These are phyloP conservation scores for Habrosyne pyritoides DNA, from an alignment of 2,888 invertebrate genomes.

Conservation along the genomic window DNA sequence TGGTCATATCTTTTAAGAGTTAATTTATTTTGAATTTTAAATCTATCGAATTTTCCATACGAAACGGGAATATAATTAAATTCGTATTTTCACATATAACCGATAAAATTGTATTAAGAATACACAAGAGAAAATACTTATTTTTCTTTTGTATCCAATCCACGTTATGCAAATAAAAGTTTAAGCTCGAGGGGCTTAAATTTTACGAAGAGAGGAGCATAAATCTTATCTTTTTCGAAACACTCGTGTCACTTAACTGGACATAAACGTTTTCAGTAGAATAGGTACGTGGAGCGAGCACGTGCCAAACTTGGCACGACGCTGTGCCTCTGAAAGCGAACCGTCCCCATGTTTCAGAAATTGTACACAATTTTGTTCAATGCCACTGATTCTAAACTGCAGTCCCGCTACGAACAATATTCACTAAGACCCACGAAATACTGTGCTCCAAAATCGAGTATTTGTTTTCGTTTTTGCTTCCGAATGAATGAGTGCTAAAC, in stretches of 20 bases:
- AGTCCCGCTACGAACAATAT: background rate
- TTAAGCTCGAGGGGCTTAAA: background rate
- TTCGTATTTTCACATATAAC: background rate
- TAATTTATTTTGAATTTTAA: too few species aligned
- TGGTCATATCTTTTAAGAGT: too few species aligned
- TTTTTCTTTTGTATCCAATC: background rate
- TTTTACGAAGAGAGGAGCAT: background rate
- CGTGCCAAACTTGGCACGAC: background rate
- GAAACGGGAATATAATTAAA: too few species aligned
- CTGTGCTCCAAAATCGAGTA: conserved; percentile 4
- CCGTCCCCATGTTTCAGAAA: background rate
- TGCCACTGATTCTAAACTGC: background rate
- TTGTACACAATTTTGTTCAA: background rate
- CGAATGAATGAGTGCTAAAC: conserved; percentile 22
- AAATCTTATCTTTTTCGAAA: background rate
- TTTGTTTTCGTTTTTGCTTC: conserved; percentile 26
- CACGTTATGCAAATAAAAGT: background rate
- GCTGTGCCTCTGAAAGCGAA: background rate
- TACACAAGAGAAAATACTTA: background rate
- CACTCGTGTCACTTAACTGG: background rate
- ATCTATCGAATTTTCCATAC: too few species aligned
- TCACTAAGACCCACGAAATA: background rate
- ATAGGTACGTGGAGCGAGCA: background rate
- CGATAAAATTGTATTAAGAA: background rate
- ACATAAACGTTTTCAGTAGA: background rate